Base-by-base conservation (phyloP, 2,113 vertebrate species). In the Picathartes gymnocephalus region DNA sequence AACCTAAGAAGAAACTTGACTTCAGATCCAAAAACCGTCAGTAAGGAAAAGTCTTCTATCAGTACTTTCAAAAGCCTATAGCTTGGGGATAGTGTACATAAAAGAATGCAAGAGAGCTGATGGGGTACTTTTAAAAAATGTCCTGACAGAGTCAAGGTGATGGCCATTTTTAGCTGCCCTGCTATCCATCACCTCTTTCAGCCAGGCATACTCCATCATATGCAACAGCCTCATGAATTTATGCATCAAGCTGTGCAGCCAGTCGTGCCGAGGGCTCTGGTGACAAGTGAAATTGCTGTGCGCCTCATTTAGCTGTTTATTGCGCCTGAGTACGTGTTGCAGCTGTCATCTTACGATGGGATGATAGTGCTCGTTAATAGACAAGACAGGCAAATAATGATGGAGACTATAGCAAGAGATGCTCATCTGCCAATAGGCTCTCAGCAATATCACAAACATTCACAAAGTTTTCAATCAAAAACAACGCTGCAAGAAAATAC, bases 231-330 rank as follows among this genome's bases (percentile, higher is more conserved):
- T 98, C 98, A 98, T 98, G 98, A 98, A 98, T 98, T 98, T 98
- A 98, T 98, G 98, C 98, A 98, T 98, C 98, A 98, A 97, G 98
- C 98, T 98, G 98, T 98, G 98, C 98, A 98, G 98, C 98, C 98
- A 98, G 98, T 98, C 97, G 97, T 98, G 98, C 98, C 98, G 98
- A 98, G 98, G 98, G 98, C 98, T 98, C 98, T 98, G 98, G 98
- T 98, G 98, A 98, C 98, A 98, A 98, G 98, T 97, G 98, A 98
- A 98, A 98, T 98, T 98, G 97, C 98, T 98, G 98, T 98, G 98
- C 98, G 98, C 98, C 98, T 98, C 98, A 98, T 98, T 98, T 98
- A 98, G 98, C 98, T 98, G 98, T 98, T 98, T 98, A 98, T 98
- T 98, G 98, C 98, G 98, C 98, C 98, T 97, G 98, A 98, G 98